Base-by-base conservation (phyloP, 2,113 vertebrate genomes). In the Hydropotes inermis region DNA sequence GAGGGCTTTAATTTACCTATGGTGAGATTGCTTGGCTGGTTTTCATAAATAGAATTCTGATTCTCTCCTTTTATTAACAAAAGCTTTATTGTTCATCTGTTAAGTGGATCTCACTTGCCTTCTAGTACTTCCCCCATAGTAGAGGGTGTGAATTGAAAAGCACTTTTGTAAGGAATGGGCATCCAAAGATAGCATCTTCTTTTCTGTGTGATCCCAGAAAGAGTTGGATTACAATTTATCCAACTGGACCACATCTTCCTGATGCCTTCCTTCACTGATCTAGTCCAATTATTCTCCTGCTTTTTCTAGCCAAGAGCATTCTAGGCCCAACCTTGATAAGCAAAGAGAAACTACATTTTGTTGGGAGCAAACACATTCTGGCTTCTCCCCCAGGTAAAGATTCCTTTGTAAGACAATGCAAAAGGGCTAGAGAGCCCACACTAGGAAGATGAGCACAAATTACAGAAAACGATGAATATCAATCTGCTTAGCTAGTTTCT, bases 81-180 rank as follows among this genome's bases (percentile, higher is more conserved):
- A 94, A 92, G 84, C 10, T 83, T 39, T 82, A 78, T 76, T 91
- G 7, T 76, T 94, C 14, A 87, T 60, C 25, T n/a, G 43, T 81
- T 78, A 93, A 76, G 52, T 1, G 23, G 23, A 91, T 91, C 83
- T 85, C 2, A 84, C 61, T 95, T 94, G 25, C 25, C 10, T 88
- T 76, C 60, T 28, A 50, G 47, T 50, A 50, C 47, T 50, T 50
- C 47, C 28, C 55, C 7, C 13, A 60, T 70, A 76, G 6, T 67
- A 94, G 89, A 97, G 36, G 23, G 30, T 57, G 15, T 91, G 87
- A 81, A 94, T 43, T 86, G 27, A 54, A 87, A 96, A 67, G 43
- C 17, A 43, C 4, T 57, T 87, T 88, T 61, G 23, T 85, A 70
- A 89, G n/a, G 27, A 79, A 30, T 84, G 43, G 21, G 5, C 27